Evolutionary conservation across 2,888 invertebrate genomes (phyloP).

Genomic region (Scrobipalpa atriplicella): DNA sequence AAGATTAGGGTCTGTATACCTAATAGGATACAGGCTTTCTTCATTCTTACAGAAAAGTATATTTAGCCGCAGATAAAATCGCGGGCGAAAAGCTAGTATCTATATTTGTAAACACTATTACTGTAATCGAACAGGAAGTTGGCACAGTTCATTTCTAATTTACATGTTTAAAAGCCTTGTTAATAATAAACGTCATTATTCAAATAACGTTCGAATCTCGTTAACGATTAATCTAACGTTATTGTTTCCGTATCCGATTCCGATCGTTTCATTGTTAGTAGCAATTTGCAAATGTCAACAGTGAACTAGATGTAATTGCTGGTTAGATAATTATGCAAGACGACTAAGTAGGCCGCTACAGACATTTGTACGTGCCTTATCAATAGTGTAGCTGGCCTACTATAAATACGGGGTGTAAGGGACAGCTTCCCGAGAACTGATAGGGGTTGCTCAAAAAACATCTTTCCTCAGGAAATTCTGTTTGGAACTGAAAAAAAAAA

Average conservation of each 20-base stretch:
- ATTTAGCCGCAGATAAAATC: not conserved
- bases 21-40: too few species aligned
- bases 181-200: not conserved
- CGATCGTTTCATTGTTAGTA: conserved; percentile 45
- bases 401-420: too few species aligned
- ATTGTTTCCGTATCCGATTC: conserved; percentile 4
- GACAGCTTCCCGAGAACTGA: too few species aligned
- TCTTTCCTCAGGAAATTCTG: too few species aligned
- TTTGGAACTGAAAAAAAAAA: too few species aligned
- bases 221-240: not conserved
- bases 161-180: too few species aligned
- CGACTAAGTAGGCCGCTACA: not conserved
- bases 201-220: not conserved
- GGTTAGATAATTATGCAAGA: conserved; percentile 50
- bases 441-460: too few species aligned
- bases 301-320: conserved; percentile 70
- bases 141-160: too few species aligned
- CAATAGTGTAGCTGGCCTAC: not conserved
- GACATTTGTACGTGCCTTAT: not conserved
- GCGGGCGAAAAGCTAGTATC: not conserved
- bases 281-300: conserved; percentile 60
- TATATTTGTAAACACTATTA: not conserved
- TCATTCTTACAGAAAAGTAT: too few species aligned
- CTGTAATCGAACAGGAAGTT: too few species aligned
- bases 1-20: too few species aligned